Evolutionary conservation across 2,797 vertebrate species (phyloP).

Genomic region (Okamejei kenojei): DNA sequence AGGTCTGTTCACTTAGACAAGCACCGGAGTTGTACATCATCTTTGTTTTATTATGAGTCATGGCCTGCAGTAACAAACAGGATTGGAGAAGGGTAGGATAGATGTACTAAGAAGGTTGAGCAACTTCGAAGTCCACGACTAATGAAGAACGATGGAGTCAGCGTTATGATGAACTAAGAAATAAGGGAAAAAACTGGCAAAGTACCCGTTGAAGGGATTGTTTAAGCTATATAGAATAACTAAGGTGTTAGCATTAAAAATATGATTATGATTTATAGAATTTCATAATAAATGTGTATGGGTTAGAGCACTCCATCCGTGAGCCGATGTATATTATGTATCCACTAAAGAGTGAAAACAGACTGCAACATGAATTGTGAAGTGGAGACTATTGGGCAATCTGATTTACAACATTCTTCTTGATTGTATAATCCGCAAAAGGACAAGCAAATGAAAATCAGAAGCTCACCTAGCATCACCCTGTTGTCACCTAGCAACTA

Average conservation of each 20-base stretch:
- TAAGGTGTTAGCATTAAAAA: too few species aligned
- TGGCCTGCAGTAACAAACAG: background rate
- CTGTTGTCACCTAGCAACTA: background rate
- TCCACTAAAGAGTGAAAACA: background rate
- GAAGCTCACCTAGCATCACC: background rate
- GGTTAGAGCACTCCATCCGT: too few species aligned
- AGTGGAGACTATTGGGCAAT: background rate
- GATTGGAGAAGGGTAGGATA: background rate
- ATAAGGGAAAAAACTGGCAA: background rate
- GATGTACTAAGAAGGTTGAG: background rate
- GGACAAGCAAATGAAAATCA: background rate
- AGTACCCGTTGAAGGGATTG: background rate
- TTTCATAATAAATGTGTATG: too few species aligned
- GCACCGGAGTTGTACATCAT: background rate
- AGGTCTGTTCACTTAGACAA: background rate
- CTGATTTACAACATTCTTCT: background rate
- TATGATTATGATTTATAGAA: too few species aligned
- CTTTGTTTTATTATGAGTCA: background rate
- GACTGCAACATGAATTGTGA: conserved; percentile 2
- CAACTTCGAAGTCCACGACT: background rate
- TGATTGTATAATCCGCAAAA: background rate
- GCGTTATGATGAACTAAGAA: background rate
- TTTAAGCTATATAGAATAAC: background rate
- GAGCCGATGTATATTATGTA: too few species aligned
- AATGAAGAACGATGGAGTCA: background rate